These are phyloP conservation scores for Chunga burmeisteri DNA, from an alignment of 2,113 vertebrate species.

Conservation along the genomic window DNA sequence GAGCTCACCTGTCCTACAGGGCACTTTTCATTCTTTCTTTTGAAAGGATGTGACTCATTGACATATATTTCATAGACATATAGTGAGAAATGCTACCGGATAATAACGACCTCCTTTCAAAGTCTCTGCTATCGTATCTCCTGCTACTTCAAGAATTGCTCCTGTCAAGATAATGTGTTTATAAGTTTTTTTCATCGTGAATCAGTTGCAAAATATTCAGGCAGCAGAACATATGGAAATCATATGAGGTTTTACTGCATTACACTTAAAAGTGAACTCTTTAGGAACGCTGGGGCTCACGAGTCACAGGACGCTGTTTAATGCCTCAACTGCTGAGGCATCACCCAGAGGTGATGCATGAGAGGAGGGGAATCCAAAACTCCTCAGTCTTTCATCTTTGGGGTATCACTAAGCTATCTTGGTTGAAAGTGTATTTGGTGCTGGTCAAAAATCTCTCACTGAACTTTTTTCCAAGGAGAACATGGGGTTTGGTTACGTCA, in stretches of 20 bases:
- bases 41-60: constrained; percentile 24
- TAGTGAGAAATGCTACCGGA: constrained; percentile 4
- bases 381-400: not conserved
- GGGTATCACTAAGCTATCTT: not conserved
- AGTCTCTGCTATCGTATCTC: not conserved
- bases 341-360: not conserved
- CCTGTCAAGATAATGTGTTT: constrained; percentile 49
- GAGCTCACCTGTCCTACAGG: constrained; percentile 55
- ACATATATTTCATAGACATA: not conserved
- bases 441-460: not conserved
- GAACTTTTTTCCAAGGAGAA: not conserved
- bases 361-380: not conserved
- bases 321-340: not conserved
- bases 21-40: constrained; percentile 11
- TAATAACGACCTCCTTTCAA: not conserved
- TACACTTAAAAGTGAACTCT: constrained; percentile 19
- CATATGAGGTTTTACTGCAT: constrained; percentile 11
- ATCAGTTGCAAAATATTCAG: constrained; percentile 24
- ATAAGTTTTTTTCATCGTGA: not conserved
- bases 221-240: constrained; percentile 49
- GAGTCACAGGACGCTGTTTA: not conserved
- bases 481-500: not conserved
- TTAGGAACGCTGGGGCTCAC: rapidly evolving
- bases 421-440: not conserved
- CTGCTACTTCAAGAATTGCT: not conserved